phyloP scores from a whole-genome alignment of 2,113 vertebrate species.

The Noctilio leporinus region DNA sequence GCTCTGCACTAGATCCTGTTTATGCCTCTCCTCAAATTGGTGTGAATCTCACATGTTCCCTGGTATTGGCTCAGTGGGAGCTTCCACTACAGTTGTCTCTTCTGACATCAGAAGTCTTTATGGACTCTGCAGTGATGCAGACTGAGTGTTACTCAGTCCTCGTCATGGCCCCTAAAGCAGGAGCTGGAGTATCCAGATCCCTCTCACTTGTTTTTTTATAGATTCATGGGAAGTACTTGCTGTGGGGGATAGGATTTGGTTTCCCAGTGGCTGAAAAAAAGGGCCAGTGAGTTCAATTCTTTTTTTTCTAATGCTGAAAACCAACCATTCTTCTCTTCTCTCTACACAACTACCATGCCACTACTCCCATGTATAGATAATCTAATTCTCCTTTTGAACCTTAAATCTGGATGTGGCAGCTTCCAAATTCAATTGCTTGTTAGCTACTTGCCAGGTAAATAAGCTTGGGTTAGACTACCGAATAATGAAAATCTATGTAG shows the following conservation, averaged over 20 bases:
- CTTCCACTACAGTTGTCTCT: not conserved
- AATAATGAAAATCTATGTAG: not conserved
- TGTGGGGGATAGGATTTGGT: not conserved
- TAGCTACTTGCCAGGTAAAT: not conserved
- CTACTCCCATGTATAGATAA: not conserved
- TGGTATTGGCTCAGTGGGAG: not conserved
- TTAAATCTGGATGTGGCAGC: not conserved
- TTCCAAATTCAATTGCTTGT: not conserved
- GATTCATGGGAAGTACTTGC: not conserved
- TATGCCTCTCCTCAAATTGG: not conserved
- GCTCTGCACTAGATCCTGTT: not conserved
- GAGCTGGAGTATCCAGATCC: not conserved
- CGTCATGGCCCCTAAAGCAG: not conserved
- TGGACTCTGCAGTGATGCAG: not conserved
- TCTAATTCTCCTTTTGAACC: not conserved
- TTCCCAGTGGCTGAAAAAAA: not conserved
- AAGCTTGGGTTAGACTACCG: not conserved
- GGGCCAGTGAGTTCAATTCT: fast-evolving
- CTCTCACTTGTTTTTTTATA: not conserved
- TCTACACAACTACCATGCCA: not conserved
- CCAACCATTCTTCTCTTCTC: not conserved
- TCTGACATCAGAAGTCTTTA: not conserved
- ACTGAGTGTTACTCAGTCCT: not conserved
- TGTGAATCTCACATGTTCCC: no score
- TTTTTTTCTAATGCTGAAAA: not conserved